Conservation (phyloP, 2,797 vertebrate species). For the Zenarchopterus dispar region DNA sequence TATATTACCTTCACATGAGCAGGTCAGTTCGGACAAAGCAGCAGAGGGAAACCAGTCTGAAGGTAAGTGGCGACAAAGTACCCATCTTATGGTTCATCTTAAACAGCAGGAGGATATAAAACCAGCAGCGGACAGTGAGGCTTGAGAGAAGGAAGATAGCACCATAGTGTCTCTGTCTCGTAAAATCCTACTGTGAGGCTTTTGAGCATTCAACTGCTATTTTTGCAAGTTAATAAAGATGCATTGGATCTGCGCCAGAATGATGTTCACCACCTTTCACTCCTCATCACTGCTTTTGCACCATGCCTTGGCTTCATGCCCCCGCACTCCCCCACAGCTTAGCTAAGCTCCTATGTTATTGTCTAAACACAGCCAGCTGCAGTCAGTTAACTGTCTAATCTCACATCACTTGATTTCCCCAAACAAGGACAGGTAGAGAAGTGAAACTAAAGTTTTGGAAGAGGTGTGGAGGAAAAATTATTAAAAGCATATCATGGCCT, state of each 20-base stretch:
- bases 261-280: slow-evolving; percentile 43
- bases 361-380: slow-evolving; percentile 81
- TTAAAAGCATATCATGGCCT: slow-evolving; percentile 39
- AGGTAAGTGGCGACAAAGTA: slow-evolving; percentile 21
- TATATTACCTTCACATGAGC: slow-evolving; percentile 27
- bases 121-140: not conserved
- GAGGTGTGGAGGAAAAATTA: slow-evolving; percentile 30
- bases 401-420: slow-evolving; percentile 73
- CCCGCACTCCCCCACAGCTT: slow-evolving; percentile 41
- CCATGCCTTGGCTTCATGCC: slow-evolving; percentile 43
- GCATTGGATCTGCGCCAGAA: slow-evolving; percentile 45
- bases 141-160: slow-evolving; percentile 21
- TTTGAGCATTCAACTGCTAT: slow-evolving; percentile 27
- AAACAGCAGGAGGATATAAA: slow-evolving; percentile 13
- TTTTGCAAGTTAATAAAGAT: slow-evolving; percentile 58
- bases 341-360: slow-evolving; percentile 72
- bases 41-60: slow-evolving; percentile 21
- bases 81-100: slow-evolving; percentile 22
- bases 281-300: slow-evolving; percentile 49
- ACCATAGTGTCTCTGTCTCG: not conserved
- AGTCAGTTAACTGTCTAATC: slow-evolving; percentile 79
- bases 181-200: slow-evolving; percentile 23
- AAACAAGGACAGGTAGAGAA: slow-evolving; percentile 64
- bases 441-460: slow-evolving; percentile 47
- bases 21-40: slow-evolving; percentile 20